Evolutionary conservation across 2,113 vertebrate genomes (phyloP), one percentile per base, ranked within the genome.

Genomic region (Strigops habroptila): DNA sequence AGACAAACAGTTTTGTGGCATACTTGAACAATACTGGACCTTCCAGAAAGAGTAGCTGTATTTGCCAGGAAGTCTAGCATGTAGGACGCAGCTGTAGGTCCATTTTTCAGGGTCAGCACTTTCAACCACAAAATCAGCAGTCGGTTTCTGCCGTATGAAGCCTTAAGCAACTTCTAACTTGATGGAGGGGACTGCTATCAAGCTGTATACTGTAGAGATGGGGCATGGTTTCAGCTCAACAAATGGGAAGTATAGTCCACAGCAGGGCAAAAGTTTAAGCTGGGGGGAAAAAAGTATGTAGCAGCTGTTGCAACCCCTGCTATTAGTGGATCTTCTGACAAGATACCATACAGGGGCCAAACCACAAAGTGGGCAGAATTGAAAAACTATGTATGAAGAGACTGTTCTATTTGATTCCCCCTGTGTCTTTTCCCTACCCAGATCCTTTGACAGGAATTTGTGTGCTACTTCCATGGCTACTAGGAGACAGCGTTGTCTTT

Each of bases 41-140:
- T 76, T 91, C 48, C 90, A 94, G 85, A 83, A 83, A 37, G 64
- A 78, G 41, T 22, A 81, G 46, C 64, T 91, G 0, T 24, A 4
- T 94, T 80, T 94, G 82, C 88, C 57, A 82, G 82, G 46, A 94
- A 60, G 60, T 79, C 90, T 92, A 57, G 64, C 57, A 27, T 41
- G 75, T 28, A 84, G 90, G 69, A 88, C 71, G 35, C 6, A 37
- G 76, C 49, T 90, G 76, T 44, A 44, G 74, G 86, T 84, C 44
- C 76, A 4, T 81, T 86, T 94, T 95, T 82, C 5, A 23, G 83
- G 82, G 82, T 95, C 76, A 90, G 59, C 27, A 18, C 89, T 88
- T 96, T 62, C 25, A 94, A 39, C 55, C 78, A 69, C 91, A 91
- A 86, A 92, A 92, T 67, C 63, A 57, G 86, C 64, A 51, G 83